Evolutionary conservation across 37 sponge, comb jelly and placozoan genomes (phyloP), one percentile per base, ranked within the genome.

Genomic region (Agelas oroides): DNA sequence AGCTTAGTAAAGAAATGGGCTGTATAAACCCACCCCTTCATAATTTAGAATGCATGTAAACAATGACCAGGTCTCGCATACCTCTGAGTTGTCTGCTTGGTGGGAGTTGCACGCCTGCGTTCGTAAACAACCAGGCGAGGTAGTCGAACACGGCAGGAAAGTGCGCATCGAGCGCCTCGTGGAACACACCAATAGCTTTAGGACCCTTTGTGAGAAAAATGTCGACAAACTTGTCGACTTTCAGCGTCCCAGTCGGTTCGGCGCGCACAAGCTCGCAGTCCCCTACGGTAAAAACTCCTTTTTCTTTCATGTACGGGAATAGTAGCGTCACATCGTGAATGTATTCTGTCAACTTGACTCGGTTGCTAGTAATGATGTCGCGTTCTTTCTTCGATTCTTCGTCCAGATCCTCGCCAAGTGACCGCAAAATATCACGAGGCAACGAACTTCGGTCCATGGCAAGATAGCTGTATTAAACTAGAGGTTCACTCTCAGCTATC

Each of bases 191-290:
- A 0, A 80, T 69, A 16, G 81, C 81, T 55, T 70, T 15, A 36
- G 81, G 81, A 37, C 91, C 86, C 37, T 85, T 84, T 6, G 85
- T 85, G n/a, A 90, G 80, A 0, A 90, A 33, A 20, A 90, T 78
- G 34, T 90, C 91, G 13, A 90, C 73, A 56, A 79, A 90, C 65
- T 69, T 90, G 71, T 90, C 86, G 65, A 90, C 70, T 35, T 59
- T 74, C 15, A 58, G 28, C 0, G 54, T 46, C 17, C 79, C 58
- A 15, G 80, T 77, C n/a, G 78, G 34, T 37, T 73, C 73, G 24
- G 71, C 34, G 17, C 71, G 17, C 17, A 90, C 75, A 6, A 81
- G 31, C 2, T 90, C 86, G 67, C 85, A 84, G 60, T 90, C 91
- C 38, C 66, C 54, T 2, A 39, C 28, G 37, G 53, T 74, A 71